Conservation (phyloP, 2,797 vertebrate species). For the Chelon labrosus region DNA sequence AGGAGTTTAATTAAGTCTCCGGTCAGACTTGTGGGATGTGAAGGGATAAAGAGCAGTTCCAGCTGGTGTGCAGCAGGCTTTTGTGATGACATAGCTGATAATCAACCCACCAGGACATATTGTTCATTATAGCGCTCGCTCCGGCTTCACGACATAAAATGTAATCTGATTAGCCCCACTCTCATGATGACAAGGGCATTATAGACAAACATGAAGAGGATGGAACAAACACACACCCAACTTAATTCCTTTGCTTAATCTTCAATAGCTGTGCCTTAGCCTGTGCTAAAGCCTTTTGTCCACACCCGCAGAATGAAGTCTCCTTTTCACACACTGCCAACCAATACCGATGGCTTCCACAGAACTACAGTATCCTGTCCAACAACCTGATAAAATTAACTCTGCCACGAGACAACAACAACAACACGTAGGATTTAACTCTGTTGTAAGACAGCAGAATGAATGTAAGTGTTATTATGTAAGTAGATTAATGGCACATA, state of each 20-base stretch:
- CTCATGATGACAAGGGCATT: slow-evolving; percentile 69
- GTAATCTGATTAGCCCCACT: slow-evolving; percentile 78
- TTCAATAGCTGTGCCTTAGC: slow-evolving; percentile 39
- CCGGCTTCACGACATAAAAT: slow-evolving; percentile 72
- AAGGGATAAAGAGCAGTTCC: slow-evolving; percentile 65
- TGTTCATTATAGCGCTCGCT: slow-evolving; percentile 65
- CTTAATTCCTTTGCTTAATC: slow-evolving; percentile 70
- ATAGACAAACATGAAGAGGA: slow-evolving; percentile 65
- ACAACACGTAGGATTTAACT: neutral
- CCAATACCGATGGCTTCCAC: slow-evolving; percentile 6
- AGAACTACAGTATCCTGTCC: neutral
- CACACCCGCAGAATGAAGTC: neutral
- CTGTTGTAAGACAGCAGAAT: too few relatives aligned
- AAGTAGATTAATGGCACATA: too few relatives aligned
- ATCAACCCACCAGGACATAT: slow-evolving; percentile 57
- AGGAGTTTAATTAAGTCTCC: slow-evolving; percentile 49
- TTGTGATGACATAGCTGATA: slow-evolving; percentile 63
- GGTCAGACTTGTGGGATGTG: slow-evolving; percentile 43
- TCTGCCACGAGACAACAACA: neutral
- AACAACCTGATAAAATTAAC: neutral
- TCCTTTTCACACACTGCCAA: slow-evolving; percentile 8
- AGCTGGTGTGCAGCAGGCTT: slow-evolving; percentile 65
- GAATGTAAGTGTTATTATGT: neutral
- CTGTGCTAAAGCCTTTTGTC: slow-evolving; percentile 19
- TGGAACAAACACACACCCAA: slow-evolving; percentile 60